Evolutionary conservation across 2,888 invertebrate species (phyloP), one percentile per base, ranked within the genome.

Genomic region (Phania funesta): DNA sequence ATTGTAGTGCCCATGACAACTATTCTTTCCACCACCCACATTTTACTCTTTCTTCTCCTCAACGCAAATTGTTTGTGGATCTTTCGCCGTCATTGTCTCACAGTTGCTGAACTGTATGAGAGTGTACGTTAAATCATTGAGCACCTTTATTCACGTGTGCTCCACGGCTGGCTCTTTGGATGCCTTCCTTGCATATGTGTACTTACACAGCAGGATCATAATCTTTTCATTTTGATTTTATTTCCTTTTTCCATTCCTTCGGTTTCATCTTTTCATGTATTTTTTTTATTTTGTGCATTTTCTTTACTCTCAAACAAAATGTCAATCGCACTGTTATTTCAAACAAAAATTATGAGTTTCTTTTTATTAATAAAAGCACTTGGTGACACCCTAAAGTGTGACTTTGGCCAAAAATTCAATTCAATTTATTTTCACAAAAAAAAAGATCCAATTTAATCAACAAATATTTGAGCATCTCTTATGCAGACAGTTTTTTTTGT

Each of bases 171-270:
- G 7, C 9, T 56, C 11, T 74, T 52, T 18, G 44, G 13, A 29
- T 50, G 58, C 18, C 48, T 58, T 67, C 18, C 68, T 65, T 86
- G 86, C 87, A 86, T 87, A 87, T 86, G 85, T 83, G 83, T 81
- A 84, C 83, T 83, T 44, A 81, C 88, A 83, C 87, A 87, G 87
- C 87, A 84, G 87, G 87, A 84, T 85, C 77, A 81, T 64, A 81
- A 82, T 70, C 78, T 70, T 70, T 68, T 76, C 50, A 50, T 67
- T 58, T 52, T 75, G 52, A 81, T 81, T 67, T 58, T 24, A 44
- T 48, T 74, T 52, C 41, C 54, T 60, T 56, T 74, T 58, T 41
- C 38, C 35, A 65, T 76, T 64, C 24, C 22, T 62, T 46, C 41
- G 46, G 50, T 26, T 80, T 58, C 32, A 44, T 65, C 18, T 52